phyloP scores from a whole-genome alignment of 1,140 invertebrate genomes.

The Dolichoris vasculosae region DNA sequence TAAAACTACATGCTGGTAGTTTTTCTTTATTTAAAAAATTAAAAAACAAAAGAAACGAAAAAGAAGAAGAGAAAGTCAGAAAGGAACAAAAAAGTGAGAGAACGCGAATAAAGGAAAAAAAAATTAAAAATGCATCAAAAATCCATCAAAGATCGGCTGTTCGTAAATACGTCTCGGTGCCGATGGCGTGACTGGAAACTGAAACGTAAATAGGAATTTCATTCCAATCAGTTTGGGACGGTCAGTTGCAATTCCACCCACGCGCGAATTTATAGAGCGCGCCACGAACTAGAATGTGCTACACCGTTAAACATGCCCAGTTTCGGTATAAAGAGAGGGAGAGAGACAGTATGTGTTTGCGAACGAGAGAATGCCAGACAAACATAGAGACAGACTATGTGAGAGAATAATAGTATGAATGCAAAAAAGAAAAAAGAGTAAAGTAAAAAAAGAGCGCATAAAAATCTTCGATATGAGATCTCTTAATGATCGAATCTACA shows the following conservation, averaged over 20 bases:
- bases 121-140: conserved; percentile 53
- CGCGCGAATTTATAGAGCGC: conserved; percentile 52
- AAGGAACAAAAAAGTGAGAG: background rate
- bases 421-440: too few species aligned
- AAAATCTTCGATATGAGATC: too few species aligned
- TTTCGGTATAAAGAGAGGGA: background rate
- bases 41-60: background rate
- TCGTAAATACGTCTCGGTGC: conserved; percentile 46
- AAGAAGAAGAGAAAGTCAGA: conserved; percentile 8
- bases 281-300: conserved; percentile 48
- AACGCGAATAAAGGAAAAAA: conserved; percentile 7
- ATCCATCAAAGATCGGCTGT: conserved; percentile 48
- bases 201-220: conserved; percentile 56
- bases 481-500: too few species aligned
- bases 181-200: conserved; percentile 52
- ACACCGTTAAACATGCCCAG: conserved; percentile 49
- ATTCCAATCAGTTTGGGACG: conserved; percentile 50
- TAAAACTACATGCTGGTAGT: background rate
- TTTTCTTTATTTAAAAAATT: background rate
- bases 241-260: conserved; percentile 42
- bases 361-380: too few species aligned
- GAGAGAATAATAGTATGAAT: too few species aligned
- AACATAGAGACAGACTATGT: too few species aligned
- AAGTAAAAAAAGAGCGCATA: too few species aligned
- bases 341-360: background rate